Base-by-base conservation (phyloP, 1,140 invertebrate genomes). In the Ephestia elutella region DNA sequence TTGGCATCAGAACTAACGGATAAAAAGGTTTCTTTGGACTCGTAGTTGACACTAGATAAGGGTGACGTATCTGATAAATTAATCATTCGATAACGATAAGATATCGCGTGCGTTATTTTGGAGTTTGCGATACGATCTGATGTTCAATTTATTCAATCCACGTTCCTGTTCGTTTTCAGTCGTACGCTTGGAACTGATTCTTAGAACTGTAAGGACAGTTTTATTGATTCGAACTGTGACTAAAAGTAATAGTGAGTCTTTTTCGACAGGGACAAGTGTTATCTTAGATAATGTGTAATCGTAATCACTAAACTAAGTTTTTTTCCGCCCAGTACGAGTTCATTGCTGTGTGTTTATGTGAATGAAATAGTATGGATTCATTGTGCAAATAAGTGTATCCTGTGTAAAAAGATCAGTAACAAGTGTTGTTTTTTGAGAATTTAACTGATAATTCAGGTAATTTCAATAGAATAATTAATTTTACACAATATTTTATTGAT, bases 81-180 rank as follows among this genome's bases (percentile, higher is more conserved):
- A 71, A 77, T 71, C 65, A 58, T 28, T 30, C 58, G 69, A 77
- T 77, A 67, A 75, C 58, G 69, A 77, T 77, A 67, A 75, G 69
- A 74, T 75, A 73, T 11, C 54, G 44, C 8, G 55, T 54, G 60
- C 63, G 60, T 62, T 70, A 73, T 68, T 72, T 73, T 69, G 38
- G 17, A 25, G 19, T 20, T 56, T 35, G 53, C n/a, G 25, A 15
- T 35, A 44, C 9, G n/a, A 44, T 44, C 38, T 13, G 38, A 21
- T 48, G 32, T 60, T 56, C 50, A 57, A 62, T 62, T n/a, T 56
- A 62, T 62, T 60, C 59, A 54, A 48, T 62, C 28, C 49, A 51
- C 30, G 54, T 38, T 53, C n/a, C 38, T 44, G 38, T 44, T 44
- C 5, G 38, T 44, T 44, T 44, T 44, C 11, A n/a, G 38, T 44